Evolutionary conservation across 2,888 invertebrate genomes (phyloP), one percentile per base, ranked within the genome.

Genomic region (Meganola albula): DNA sequence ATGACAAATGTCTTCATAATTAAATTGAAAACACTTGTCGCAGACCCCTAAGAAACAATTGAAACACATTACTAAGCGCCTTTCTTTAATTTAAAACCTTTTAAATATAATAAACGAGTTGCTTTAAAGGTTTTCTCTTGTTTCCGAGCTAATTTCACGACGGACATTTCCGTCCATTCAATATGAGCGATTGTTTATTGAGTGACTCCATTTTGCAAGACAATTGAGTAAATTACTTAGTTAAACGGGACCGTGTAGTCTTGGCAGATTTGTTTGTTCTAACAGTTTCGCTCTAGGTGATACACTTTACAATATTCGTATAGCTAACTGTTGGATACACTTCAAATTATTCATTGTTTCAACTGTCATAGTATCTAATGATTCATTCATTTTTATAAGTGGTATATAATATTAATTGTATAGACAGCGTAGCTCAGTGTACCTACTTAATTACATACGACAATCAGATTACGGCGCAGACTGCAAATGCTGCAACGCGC

Each of bases 111-210:
- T 84, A 83, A 79, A 78, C 65, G 62, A 57, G 51, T 47, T 57
- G 55, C 70, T 72, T 73, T 73, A 84, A 85, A 79, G 71, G 80
- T 78, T 82, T 84, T 85, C 79, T 72, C 79, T 79, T 83, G 85
- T 84, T 76, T 74, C 67, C 67, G 59, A 72, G 73, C 73, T 79
- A 84, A 84, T 83, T 85, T 82, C 68, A 67, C 73, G 73, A 73
- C 77, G 64, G 78, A 84, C 84, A 79, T 80, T 83, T 85, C 84
- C 84, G 83, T 64, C 82, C 83, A 85, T 85, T 85, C 82, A 84
- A 73, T 83, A 84, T 84, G 77, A 83, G 60, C 85, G 77, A 84
- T 84, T 82, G 84, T 85, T 78, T 80, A 83, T 82, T 74, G 77
- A 69, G 72, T 58, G 64, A 67, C 61, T 68, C 60, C 71, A 67